A percentile compares a stretch with the other conserved stretches of the same genome.
phyloP scores from a whole-genome alignment of 2,797 vertebrate genomes.

The Hypotaenidia okinawae region DNA sequence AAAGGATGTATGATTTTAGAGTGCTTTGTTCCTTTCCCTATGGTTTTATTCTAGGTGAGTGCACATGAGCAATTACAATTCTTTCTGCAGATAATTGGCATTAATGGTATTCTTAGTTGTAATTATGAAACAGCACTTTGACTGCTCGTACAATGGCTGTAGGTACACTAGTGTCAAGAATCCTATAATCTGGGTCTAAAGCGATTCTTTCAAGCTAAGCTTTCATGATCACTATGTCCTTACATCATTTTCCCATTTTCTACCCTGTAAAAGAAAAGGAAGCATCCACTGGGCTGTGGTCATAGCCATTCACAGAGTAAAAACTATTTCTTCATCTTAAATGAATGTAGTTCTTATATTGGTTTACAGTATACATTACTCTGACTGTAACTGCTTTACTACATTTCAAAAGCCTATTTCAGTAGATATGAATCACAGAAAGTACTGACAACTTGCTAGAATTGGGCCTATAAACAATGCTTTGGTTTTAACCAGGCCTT shows the following conservation, averaged over 20 bases:
- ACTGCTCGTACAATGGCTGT: conserved; percentile 51
- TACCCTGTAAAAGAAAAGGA: conserved; percentile 50
- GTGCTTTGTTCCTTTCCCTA: not conserved
- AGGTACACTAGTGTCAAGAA: conserved; percentile 57
- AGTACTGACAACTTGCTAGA: conserved; percentile 12
- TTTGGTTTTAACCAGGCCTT: not conserved
- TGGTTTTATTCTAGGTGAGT: conserved; percentile 51
- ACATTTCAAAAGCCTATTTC: conserved; percentile 4
- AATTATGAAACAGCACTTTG: conserved; percentile 53
- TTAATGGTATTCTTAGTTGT: conserved; percentile 64
- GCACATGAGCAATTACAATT: conserved; percentile 50
- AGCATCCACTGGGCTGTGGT: not conserved
- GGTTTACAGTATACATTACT: not conserved
- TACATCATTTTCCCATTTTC: conserved; percentile 20
- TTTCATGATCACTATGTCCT: conserved; percentile 40
- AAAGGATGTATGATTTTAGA: not conserved
- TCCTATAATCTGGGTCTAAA: conserved; percentile 63
- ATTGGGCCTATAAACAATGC: not conserved
- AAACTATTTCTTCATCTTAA: conserved; percentile 36
- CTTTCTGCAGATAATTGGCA: conserved; percentile 52
- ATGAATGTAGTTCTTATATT: not conserved
- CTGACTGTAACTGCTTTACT: conserved; percentile 23
- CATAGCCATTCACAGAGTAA: not conserved
- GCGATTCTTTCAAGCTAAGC: conserved; percentile 55
- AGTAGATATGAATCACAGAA: not conserved